Evolutionary conservation across 2,888 invertebrate genomes (phyloP).

Genomic region (Epiblema foenella): DNA sequence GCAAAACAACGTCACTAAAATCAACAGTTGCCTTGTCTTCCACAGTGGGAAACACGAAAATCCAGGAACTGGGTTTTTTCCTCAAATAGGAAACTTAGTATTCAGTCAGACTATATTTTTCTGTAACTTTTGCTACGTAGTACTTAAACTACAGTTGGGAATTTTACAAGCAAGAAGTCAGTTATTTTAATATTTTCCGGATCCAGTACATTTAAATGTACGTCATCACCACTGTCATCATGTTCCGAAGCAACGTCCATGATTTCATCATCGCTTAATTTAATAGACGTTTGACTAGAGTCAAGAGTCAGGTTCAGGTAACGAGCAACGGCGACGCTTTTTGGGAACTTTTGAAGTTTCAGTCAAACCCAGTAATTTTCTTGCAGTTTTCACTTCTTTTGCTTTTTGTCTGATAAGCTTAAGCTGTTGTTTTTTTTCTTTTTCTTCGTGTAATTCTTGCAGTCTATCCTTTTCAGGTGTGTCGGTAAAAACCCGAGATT

Average conservation of each 20-base stretch:
- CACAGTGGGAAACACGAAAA: not conserved
- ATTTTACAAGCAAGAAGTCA: too few species aligned
- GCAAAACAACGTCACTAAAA: constrained; percentile 1
- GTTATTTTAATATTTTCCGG: not conserved
- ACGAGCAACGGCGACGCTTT: not conserved
- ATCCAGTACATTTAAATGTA: not conserved
- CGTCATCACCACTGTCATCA: not conserved
- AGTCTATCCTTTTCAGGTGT: not conserved
- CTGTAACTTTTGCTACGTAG: not conserved
- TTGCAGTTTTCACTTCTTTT: not conserved
- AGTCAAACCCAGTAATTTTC: not conserved
- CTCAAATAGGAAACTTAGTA: not conserved
- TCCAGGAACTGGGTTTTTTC: not conserved
- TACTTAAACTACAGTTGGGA: not conserved
- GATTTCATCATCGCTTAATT: constrained; percentile 4
- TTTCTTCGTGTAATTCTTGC: not conserved
- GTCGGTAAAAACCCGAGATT: not conserved
- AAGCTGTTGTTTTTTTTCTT: not conserved
- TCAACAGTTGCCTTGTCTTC: not conserved
- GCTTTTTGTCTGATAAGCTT: not conserved
- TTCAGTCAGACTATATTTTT: not conserved
- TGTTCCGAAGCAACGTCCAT: not conserved
- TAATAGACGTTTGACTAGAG: not conserved
- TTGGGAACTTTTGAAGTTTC: not conserved
- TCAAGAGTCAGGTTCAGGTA: not conserved